Percentiles rank a stretch among this genome's conserved stretches.
phyloP scores from a whole-genome alignment of 2,113 vertebrate species.

The Origma solitaria region DNA sequence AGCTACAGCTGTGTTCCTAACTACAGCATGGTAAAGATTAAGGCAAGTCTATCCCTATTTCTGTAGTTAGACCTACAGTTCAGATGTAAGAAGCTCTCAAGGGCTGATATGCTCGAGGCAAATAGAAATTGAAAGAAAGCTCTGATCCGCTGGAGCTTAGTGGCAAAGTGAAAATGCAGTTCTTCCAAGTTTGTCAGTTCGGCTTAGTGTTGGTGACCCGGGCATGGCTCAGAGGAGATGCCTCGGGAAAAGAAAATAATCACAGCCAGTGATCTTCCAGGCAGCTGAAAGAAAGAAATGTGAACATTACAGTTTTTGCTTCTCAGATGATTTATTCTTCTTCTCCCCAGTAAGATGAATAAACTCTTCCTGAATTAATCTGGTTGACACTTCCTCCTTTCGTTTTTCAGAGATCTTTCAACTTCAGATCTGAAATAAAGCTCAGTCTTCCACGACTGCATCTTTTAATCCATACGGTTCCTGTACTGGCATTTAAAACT shows the following conservation, averaged over 20 bases:
- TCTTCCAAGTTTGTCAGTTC: background rate
- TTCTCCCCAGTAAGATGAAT: background rate
- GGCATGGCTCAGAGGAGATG: background rate
- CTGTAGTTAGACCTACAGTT: background rate
- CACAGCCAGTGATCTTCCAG: background rate
- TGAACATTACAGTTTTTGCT: background rate
- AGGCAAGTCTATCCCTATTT: background rate
- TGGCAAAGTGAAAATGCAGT: background rate
- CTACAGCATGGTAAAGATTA: background rate
- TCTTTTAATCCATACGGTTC: background rate
- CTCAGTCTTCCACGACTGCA: background rate
- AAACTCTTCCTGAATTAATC: slow-evolving; percentile 40
- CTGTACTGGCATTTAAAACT: background rate
- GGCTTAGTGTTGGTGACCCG: background rate
- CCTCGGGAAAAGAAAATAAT: background rate
- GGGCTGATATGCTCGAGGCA: background rate
- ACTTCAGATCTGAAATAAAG: background rate
- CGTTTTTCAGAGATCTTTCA: background rate
- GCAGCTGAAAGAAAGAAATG: background rate
- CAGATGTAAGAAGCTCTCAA: background rate
- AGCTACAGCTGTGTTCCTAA: background rate
- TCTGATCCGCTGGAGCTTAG: background rate
- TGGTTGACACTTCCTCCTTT: slow-evolving; percentile 27
- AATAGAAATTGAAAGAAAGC: background rate
- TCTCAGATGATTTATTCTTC: background rate